phyloP scores from a whole-genome alignment of 2,797 vertebrate genomes.

The Petrocephalus schoutedeni region DNA sequence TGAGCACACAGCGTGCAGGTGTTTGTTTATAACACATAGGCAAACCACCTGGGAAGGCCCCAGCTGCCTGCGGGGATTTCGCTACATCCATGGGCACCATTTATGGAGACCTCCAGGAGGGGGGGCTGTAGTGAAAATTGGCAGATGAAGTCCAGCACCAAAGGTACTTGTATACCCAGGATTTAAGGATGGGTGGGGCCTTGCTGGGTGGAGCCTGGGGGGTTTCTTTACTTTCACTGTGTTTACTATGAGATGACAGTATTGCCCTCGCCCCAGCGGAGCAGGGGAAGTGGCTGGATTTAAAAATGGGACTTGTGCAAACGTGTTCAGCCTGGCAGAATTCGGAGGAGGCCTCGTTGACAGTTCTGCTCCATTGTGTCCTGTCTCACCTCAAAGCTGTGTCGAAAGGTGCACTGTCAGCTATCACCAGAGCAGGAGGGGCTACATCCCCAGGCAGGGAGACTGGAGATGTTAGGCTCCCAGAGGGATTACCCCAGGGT shows the following conservation, averaged over 20 bases:
- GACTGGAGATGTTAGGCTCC: background rate
- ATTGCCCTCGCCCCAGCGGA: background rate
- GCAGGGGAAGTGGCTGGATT: background rate
- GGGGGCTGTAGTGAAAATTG: background rate
- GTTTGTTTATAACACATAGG: background rate
- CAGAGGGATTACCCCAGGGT: background rate
- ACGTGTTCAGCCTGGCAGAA: background rate
- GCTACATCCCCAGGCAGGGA: background rate
- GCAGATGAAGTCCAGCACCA: background rate
- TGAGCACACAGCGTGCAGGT: background rate
- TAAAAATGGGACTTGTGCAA: background rate
- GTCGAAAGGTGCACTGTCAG: background rate
- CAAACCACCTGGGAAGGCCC: background rate
- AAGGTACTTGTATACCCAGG: background rate
- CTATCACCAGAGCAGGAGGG: background rate
- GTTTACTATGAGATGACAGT: background rate
- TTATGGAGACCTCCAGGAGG: background rate
- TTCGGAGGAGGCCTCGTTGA: background rate
- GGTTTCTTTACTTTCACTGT: background rate
- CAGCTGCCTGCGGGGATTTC: background rate
- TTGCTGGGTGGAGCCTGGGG: background rate
- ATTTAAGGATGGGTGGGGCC: background rate
- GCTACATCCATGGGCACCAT: background rate
- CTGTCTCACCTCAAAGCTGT: background rate
- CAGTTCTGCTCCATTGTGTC: background rate